Base-by-base conservation (phyloP, 2,888 invertebrate genomes). In the Odontomyia ornata region DNA sequence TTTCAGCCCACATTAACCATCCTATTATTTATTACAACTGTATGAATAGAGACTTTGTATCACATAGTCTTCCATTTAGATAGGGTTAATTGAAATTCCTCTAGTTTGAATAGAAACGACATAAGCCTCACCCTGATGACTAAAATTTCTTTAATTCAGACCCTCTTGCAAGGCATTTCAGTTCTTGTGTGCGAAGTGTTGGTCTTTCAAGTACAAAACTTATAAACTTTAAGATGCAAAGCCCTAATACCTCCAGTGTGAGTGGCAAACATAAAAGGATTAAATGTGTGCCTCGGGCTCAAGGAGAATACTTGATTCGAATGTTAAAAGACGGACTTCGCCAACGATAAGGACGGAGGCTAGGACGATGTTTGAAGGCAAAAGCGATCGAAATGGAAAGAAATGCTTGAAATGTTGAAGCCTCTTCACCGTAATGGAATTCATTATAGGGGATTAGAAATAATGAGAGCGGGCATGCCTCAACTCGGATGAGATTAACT, bases 11-110 rank as follows among this genome's bases (percentile, higher is more conserved):
- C 36, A 36, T 9, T 36, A 36, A 3, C 3, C 3, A 36, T 9
- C 3, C 36, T 5, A 36, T 36, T 9, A 36, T 5, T 9, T 5
- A 36, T 36, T 9, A 36, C 9, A 36, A 36, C 3, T 9, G 36
- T 36, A 36, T 36, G 36, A 36, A 36, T 36, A 36, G 36, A 36
- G 3, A 9, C 9, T 36, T 36, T 36, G 36, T 36, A 36, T 36
- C 9, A 9, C 36, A 36, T 3, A 9, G 5, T 36, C 36, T 36
- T 36, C 60, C 3, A 23, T 18, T 60, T 1, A 21, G 1, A 60
- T 60, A 60, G 60, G 60, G 60, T 60, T 60, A 64, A 64, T 64
- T 64, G 30, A 64, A 64, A 64, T 64, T 28, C 30, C 30, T 64
- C n/a, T 11, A 30, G n/a, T 28, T 27, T 64, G 28, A 64, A 64